Conservation (phyloP, 1,140 invertebrate species). For the Pemphigus obesinymphae region DNA sequence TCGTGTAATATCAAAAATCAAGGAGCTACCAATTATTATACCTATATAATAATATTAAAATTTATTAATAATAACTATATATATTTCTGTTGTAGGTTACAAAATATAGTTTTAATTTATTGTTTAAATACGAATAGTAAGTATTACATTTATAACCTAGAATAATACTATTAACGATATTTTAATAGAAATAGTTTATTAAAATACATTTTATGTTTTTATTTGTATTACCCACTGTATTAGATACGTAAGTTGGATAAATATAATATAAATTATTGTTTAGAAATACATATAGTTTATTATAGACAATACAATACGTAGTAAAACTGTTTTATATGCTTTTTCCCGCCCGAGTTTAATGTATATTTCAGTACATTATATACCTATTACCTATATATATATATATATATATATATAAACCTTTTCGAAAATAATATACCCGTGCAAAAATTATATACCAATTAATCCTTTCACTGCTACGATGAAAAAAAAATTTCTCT, state of each 20-base stretch:
- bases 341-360: neutral
- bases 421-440: neutral
- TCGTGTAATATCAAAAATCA: neutral
- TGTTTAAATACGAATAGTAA: neutral
- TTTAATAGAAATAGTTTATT: neutral
- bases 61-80: too few species aligned
- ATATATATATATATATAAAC: too few species aligned
- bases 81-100: too few species aligned
- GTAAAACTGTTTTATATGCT: neutral
- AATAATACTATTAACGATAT: neutral
- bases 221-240: neutral
- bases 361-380: neutral
- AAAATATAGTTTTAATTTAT: too few species aligned
- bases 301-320: neutral
- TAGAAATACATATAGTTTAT: neutral
- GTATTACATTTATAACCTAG: neutral
- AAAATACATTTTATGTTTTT: neutral
- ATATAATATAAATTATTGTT: neutral
- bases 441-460: too few species aligned
- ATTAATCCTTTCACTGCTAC: too few species aligned
- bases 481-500: too few species aligned
- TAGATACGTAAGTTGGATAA: neutral
- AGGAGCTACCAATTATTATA: too few species aligned
- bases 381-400: neutral
- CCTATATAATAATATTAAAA: too few species aligned